Base-by-base conservation (phyloP, 2,113 vertebrate genomes). In the Epinephelus cyanopodus region DNA sequence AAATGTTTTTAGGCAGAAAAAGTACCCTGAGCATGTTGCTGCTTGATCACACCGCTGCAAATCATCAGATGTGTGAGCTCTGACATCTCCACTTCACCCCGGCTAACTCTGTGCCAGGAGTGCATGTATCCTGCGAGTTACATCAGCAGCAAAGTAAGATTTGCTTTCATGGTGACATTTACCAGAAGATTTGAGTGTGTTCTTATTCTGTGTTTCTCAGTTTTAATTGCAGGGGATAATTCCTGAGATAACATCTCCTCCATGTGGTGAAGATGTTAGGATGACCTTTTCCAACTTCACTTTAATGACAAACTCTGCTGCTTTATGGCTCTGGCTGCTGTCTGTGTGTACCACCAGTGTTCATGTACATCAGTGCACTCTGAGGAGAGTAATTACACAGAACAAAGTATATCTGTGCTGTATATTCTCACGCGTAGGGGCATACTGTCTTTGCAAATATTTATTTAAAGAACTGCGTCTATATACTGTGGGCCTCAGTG, bases 211-310 rank as follows among this genome's bases (percentile, higher is more conserved):
- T 33, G 14, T 47, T 64, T 80, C 63, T 82, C 10, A 2, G 21
- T 74, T 90, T 92, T 92, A 91, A 92, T 91, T 91, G 86, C 77
- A 74, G 52, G 6, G 17, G 79, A 83, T 90, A 81, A 79, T 74
- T 75, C 72, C 68, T 86, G 48, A 80, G 87, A 92, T 83, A 87
- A 66, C 82, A 85, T 76, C 81, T 81, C 84, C 60, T 77, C 69
- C 58, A 56, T 69, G 73, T 57, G 68, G 23, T 54, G 73, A 74
- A 91, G 81, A 67, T 79, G 68, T 72, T 83, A 52, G 58, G 52
- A 72, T 92, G 89, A 94, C 92, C 92, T 94, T 93, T 94, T 89
- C 48, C 76, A 66, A 77, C 64, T 65, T 81, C 47, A 19, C 57
- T 69, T 45, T 75, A 62, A 69, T 75, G 71, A 69, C 72, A 69